Base-by-base conservation (phyloP, 2,888 invertebrate species). In the Heliconius cydno region DNA sequence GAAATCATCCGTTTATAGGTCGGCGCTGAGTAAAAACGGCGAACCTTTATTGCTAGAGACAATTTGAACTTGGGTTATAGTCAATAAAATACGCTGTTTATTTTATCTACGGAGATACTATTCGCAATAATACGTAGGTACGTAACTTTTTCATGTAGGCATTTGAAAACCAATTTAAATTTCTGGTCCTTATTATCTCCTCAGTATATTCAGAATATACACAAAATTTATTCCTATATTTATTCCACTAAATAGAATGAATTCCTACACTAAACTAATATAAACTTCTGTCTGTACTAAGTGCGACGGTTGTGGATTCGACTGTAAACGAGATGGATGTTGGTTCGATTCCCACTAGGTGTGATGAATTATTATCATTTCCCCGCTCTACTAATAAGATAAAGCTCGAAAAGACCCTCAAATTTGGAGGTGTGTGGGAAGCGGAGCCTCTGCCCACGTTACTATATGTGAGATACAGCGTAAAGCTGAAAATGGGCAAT, bases 1-100 rank as follows among this genome's bases (percentile, higher is more conserved):
- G 65, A 63, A 75, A 75, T 75, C 65, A 75, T 75, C 63, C 38
- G 38, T 65, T 75, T 65, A 75, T 46, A 41, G 75, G 65, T 75
- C 75, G 65, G 28, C 28, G 60, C 25, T 73, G 13, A 73, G 73
- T 73, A 60, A 73, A 52, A 73, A 73, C 34, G 60, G 34, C 6
- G 15, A 34, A 60, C 34, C 73, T 75, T 75, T 63, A 75, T 75
- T 75, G 28, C 75, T 75, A 41, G 25, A 46, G 65, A 65, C 75
- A 75, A 65, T 75, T 75, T 65, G 75, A 65, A 75, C 46, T 65
- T 75, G 38, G 52, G 38, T 65, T 65, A 65, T 75, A 65, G 75
- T 66, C 38, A 46, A 75, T 65, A 75, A 75, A 75, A 46, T 66
- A 65, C 4, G 6, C 75, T 65, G 75, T 75, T 75, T 75, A 75